Base-by-base conservation (phyloP, 2,797 vertebrate species). In the Macropodus opercularis region DNA sequence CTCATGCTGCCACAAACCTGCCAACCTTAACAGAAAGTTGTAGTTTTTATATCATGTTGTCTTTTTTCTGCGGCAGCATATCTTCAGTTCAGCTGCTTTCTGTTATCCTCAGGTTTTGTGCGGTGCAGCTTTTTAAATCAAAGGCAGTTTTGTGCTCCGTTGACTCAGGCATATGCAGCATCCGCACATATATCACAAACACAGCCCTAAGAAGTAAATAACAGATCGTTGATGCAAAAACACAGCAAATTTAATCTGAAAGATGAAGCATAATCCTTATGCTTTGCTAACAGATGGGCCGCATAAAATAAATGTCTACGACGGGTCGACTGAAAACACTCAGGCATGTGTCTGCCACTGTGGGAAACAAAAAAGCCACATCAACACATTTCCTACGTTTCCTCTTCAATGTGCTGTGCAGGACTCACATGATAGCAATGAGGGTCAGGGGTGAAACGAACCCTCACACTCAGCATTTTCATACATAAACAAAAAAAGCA, bases 321-420 rank as follows among this genome's bases (percentile, higher is more conserved):
- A 7, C 7, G 8, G 38, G 2, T 43, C 12, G 5, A 19, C 8
- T 23, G 0, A 46, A 49, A 70, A 51, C 8, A 15, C 15, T 12
- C 3, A 6, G 35, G 21, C 13, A 34, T 21, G 74, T 3, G 6
- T 7, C 24, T 0, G 1, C 23, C 2, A 24, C 29, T 5, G 34
- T 74, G 60, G 63, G 52, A 15, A 40, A 27, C 40, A 59, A 56
- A 73, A 74, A 23, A 42, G 63, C 57, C 35, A 55, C 46, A 38
- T 63, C 52, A 10, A 75, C 79, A 85, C 42, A 70, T 71, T 73
- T 38, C 17, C 27, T 38, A 8, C 50, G 52, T 83, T 89, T 89
- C 79, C 85, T 84, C 53, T 80, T 34, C 58, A 34, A 58, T 63
- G 43, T 32, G 42, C 23, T 38, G 46, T 53, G 42, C 22, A 35